Evolutionary conservation across 1,140 invertebrate genomes (phyloP).

Genomic region (Luehdorfia chinensis): DNA sequence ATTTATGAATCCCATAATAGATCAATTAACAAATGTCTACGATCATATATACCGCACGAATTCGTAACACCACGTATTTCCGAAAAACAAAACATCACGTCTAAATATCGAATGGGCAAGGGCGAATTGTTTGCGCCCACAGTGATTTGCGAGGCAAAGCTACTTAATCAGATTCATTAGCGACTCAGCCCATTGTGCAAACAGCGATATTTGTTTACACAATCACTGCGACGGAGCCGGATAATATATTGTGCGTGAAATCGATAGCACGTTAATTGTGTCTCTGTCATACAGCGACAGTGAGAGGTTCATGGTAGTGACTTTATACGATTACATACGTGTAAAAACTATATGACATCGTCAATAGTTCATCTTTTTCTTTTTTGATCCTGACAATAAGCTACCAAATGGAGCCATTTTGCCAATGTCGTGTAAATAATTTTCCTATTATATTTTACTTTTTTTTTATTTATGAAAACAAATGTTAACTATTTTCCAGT

Average conservation of each 20-base stretch:
- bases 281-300: neutral
- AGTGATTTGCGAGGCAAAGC: slow-evolving; percentile 13
- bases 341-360: no score
- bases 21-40: no score
- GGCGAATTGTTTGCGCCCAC: slow-evolving; percentile 32
- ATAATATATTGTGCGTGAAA: neutral
- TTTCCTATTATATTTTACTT: no score
- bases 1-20: no score
- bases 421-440: no score
- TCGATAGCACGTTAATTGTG: slow-evolving; percentile 12
- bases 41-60: no score
- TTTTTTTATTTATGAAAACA: no score
- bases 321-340: no score
- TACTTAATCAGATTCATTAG: slow-evolving; percentile 28
- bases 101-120: neutral
- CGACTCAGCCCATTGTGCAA: slow-evolving; percentile 9
- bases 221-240: neutral
- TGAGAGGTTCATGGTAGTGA: neutral
- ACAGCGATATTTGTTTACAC: slow-evolving; percentile 19
- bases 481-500: no score
- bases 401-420: no score
- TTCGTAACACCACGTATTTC: slow-evolving; percentile 7
- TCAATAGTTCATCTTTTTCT: no score
- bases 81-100: neutral
- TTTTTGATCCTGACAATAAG: no score